These are phyloP conservation scores for Unio pictorum DNA, from an alignment of 2,888 invertebrate genomes.

Conservation along the genomic window DNA sequence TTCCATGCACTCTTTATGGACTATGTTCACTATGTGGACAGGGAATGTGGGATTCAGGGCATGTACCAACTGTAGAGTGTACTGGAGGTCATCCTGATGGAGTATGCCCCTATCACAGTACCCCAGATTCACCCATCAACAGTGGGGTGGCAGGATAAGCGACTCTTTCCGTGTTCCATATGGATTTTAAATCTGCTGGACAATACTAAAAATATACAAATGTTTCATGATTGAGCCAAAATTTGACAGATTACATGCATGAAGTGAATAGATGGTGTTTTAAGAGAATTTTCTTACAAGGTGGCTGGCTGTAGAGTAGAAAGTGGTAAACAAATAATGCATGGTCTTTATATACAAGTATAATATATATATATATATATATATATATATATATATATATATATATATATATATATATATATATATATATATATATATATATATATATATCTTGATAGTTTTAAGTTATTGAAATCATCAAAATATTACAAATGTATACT, in stretches of 20 bases:
- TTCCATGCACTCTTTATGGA: constrained; percentile 91
- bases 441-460: no score
- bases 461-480: no score
- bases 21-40: constrained; percentile 91
- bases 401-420: no score
- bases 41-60: constrained; percentile 95
- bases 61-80: constrained; percentile 89
- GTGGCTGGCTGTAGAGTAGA: no score
- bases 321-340: no score
- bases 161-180: not conserved
- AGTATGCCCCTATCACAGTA: constrained; percentile 52
- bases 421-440: no score
- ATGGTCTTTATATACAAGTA: no score
- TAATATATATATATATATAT: no score
- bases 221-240: not conserved
- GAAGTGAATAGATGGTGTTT: no score
- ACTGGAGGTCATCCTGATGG: constrained; percentile 57
- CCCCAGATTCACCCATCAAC: constrained; percentile 24
- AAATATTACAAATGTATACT: no score
- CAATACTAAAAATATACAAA: not conserved
- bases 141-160: not conserved
- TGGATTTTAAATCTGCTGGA: not conserved
- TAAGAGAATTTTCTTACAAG: not conserved
- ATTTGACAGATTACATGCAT: not conserved
- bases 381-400: no score